Conservation (phyloP, 1,140 invertebrate genomes). For the Orchesella cincta region DNA sequence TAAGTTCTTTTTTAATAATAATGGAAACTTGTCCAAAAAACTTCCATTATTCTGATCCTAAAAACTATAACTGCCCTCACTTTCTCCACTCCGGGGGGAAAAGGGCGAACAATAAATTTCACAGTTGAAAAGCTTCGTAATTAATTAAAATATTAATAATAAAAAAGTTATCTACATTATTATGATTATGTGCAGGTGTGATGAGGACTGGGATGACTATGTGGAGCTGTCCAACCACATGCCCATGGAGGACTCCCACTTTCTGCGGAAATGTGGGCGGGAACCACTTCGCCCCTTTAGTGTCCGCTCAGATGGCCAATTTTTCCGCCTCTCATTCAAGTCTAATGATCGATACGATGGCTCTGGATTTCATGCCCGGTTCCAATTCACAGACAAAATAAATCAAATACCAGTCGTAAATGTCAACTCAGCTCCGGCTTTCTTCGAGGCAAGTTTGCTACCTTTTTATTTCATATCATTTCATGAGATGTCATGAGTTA, state of each 20-base stretch:
- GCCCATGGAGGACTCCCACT: constrained; percentile 76
- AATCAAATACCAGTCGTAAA: constrained; percentile 39
- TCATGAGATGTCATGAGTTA: no score
- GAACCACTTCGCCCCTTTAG: constrained; percentile 60
- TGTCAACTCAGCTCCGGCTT: constrained; percentile 4
- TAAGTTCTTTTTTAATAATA: constrained; percentile 64
- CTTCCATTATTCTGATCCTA: not conserved
- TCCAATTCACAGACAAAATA: constrained; percentile 68
- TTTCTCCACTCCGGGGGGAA: not conserved
- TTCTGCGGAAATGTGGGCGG: constrained; percentile 80
- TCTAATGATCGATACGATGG: constrained; percentile 91
- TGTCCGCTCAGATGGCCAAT: constrained; percentile 80
- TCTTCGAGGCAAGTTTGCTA: constrained; percentile 11
- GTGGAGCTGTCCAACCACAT: constrained; percentile 93
- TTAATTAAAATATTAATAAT: no score
- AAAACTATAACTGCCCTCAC: not conserved
- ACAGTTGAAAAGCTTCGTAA: not conserved
- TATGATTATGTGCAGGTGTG: constrained; percentile 56
- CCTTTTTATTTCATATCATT: no score
- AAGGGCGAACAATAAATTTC: not conserved
- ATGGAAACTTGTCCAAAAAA: no score
- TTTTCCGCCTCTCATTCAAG: constrained; percentile 90
- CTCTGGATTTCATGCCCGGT: constrained; percentile 88
- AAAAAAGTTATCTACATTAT: not conserved
- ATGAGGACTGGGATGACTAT: constrained; percentile 66